A percentile compares a stretch with the other conserved stretches of the same genome.
These are phyloP conservation scores for Caenorhabditis plicata DNA, from an alignment of 2,888 invertebrate genomes.

Conservation along the genomic window DNA sequence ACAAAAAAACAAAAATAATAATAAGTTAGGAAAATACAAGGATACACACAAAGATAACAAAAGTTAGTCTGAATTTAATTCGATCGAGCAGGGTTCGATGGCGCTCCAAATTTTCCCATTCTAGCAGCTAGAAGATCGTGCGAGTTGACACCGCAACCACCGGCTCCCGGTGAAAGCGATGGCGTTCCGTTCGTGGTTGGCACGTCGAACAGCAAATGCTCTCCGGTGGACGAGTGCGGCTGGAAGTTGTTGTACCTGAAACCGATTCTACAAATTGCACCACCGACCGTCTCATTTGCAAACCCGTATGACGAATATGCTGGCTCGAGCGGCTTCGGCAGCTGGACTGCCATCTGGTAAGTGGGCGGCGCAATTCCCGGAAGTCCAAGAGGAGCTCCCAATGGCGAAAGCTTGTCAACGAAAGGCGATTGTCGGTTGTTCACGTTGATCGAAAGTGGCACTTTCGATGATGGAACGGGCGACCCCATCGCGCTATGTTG, in stretches of 20 bases:
- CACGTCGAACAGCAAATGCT: constrained; percentile 45
- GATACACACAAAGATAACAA: constrained; percentile 3
- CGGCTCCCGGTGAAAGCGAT: constrained; percentile 5
- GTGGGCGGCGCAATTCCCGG: constrained; percentile 20
- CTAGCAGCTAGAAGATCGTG: constrained; percentile 13
- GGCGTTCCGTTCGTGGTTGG: constrained; percentile 10
- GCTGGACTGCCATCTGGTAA: constrained; percentile 30
- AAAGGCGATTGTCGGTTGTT: constrained; percentile 12
- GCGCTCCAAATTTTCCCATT: constrained; percentile 45
- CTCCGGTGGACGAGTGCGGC: constrained; percentile 38
- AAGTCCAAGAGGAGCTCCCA: constrained; percentile 5
- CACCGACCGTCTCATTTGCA: too few species aligned
- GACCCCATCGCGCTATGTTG: constrained; percentile 26
- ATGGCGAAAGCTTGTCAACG: constrained; percentile 14
- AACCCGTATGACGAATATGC: constrained; percentile 12
- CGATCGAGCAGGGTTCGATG: constrained; percentile 31
- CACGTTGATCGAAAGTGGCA: constrained; percentile 23
- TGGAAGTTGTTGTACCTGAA: constrained; percentile 43
- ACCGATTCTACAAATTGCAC: not conserved
- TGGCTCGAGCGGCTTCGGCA: constrained; percentile 5
- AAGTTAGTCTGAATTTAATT: constrained; percentile 5
- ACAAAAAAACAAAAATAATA: not conserved
- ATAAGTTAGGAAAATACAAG: not conserved
- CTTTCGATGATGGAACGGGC: constrained; percentile 26
- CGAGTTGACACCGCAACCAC: constrained; percentile 12